These are phyloP conservation scores for Geopemphigus sp. DNA, from an alignment of 1,140 invertebrate species.

Conservation along the genomic window DNA sequence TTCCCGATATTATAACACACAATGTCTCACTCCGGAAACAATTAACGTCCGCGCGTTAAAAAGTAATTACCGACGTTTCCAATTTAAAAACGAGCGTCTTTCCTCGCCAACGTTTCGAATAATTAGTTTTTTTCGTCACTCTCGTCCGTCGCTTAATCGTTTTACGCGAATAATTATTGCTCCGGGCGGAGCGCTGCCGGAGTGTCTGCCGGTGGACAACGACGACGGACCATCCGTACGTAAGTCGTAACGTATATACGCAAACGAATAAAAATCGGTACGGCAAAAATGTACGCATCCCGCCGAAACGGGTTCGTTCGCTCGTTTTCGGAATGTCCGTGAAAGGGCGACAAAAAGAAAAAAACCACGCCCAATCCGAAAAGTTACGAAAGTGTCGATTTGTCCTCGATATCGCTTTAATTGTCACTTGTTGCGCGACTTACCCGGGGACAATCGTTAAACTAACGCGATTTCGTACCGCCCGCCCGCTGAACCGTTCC, in stretches of 20 bases:
- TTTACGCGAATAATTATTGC: neutral
- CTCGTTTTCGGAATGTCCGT: too few relatives aligned
- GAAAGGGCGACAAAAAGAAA: neutral
- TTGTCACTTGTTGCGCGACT: constrained; percentile 11
- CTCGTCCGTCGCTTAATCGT: neutral
- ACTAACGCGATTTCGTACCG: too few relatives aligned
- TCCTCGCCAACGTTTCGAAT: neutral
- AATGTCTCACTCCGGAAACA: neutral
- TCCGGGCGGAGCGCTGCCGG: too few relatives aligned
- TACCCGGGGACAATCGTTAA: neutral
- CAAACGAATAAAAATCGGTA: too few relatives aligned
- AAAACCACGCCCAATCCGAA: neutral
- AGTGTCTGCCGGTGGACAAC: too few relatives aligned
- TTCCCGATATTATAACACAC: neutral
- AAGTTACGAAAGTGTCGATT: neutral
- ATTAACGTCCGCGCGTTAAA: constrained; percentile 20
- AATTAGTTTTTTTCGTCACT: neutral
- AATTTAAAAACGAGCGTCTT: neutral
- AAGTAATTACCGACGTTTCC: constrained; percentile 22
- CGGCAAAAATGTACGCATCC: too few relatives aligned
- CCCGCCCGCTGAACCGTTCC: too few relatives aligned
- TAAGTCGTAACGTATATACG: too few relatives aligned
- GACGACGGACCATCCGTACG: too few relatives aligned
- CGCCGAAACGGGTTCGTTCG: too few relatives aligned
- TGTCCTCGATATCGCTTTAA: neutral